phyloP scores from a whole-genome alignment of 2,888 invertebrate species.

The Poecilus cupreus region DNA sequence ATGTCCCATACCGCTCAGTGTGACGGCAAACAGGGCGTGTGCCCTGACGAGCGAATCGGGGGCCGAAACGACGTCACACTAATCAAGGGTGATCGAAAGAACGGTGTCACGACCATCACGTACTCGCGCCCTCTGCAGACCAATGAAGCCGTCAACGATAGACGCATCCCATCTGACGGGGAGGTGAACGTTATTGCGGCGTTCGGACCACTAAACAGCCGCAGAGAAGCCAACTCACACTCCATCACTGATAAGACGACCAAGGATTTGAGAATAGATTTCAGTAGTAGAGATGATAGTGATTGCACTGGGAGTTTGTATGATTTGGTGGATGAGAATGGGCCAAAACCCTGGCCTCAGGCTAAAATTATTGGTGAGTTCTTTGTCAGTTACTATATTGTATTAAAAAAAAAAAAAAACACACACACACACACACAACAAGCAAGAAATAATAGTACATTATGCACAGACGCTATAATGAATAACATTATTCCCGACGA shows the following conservation, averaged over 20 bases:
- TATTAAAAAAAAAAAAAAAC: too few species aligned
- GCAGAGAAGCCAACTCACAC: slow-evolving; percentile 90
- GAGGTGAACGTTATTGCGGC: slow-evolving; percentile 90
- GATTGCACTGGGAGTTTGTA: slow-evolving; percentile 82
- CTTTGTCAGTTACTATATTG: too few species aligned
- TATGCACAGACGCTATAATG: too few species aligned
- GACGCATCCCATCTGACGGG: slow-evolving; percentile 79
- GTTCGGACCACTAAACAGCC: slow-evolving; percentile 87
- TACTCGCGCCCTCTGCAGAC: slow-evolving; percentile 87
- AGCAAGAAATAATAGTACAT: too few species aligned
- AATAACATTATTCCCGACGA: too few species aligned
- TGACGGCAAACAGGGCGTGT: slow-evolving; percentile 88
- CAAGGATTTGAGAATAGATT: slow-evolving; percentile 86
- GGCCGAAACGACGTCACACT: slow-evolving; percentile 86
- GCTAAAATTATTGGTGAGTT: slow-evolving; percentile 75
- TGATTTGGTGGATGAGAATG: slow-evolving; percentile 76
- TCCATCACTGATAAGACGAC: slow-evolving; percentile 82
- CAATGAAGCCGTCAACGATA: slow-evolving; percentile 83
- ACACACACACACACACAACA: too few species aligned
- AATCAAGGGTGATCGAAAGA: slow-evolving; percentile 84
- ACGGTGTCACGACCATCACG: slow-evolving; percentile 87
- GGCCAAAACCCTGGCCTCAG: slow-evolving; percentile 82
- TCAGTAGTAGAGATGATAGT: slow-evolving; percentile 82
- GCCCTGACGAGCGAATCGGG: slow-evolving; percentile 88
- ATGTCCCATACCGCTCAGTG: slow-evolving; percentile 88